Percentiles rank a stretch among this genome's conserved stretches.
Evolutionary conservation across 2,797 vertebrate species (phyloP).

Genomic region (Sebastes matsubarae): DNA sequence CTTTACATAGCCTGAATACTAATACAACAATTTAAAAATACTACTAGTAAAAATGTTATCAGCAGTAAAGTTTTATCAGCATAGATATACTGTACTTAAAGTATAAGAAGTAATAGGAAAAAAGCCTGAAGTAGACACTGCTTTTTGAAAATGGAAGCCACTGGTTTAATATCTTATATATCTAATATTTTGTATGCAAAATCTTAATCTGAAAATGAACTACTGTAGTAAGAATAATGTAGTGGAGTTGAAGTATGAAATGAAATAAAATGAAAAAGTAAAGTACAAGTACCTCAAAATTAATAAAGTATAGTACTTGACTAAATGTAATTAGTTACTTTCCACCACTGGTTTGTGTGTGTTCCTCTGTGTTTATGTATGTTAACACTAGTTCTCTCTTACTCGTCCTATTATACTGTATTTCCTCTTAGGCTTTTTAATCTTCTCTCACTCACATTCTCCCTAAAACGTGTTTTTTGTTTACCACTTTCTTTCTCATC

Average conservation of each 20-base stretch:
- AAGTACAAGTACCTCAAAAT: not conserved
- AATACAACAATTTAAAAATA: not conserved
- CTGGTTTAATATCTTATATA: not conserved
- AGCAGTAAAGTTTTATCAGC: not conserved
- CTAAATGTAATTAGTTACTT: not conserved
- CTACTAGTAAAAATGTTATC: not conserved
- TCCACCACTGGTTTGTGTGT: not conserved
- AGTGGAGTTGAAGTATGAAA: not conserved
- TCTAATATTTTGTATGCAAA: not conserved
- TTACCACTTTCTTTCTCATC: not conserved
- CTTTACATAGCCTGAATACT: not conserved
- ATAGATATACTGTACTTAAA: not conserved
- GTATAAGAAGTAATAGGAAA: not conserved
- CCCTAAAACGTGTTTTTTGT: not conserved
- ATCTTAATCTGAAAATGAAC: not conserved
- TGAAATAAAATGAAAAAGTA: not conserved
- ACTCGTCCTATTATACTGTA: not conserved
- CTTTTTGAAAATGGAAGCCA: not conserved
- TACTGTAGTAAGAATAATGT: not conserved
- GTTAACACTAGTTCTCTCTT: not conserved
- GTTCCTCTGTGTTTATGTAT: not conserved
- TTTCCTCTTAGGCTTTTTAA: not conserved
- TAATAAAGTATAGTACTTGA: not conserved
- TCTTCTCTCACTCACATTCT: not conserved
- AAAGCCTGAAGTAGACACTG: not conserved